Evolutionary conservation across 2,888 invertebrate species (phyloP).

Genomic region (Formica aserva): DNA sequence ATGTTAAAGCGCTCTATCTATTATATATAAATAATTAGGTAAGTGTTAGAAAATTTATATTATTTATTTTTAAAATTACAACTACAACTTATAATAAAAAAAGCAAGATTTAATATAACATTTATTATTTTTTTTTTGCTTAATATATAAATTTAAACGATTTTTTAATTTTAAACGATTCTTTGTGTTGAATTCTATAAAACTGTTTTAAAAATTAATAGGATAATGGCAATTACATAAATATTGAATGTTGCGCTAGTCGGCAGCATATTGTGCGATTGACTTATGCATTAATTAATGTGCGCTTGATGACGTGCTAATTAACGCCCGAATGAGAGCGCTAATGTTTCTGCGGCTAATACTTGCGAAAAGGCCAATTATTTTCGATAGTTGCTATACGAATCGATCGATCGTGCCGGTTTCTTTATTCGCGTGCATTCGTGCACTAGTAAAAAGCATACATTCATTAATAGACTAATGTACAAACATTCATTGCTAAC

Average conservation of each 20-base stretch:
- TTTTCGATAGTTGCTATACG: conserved; percentile 12
- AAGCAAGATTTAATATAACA: not conserved
- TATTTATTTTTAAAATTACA: not conserved
- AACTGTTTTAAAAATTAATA: not conserved
- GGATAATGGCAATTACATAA: conserved; percentile 13
- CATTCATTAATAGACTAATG: not conserved
- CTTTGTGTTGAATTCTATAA: not conserved
- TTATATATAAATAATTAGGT: not conserved
- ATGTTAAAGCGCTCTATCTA: not conserved
- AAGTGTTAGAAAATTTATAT: not conserved
- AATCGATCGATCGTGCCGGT: conserved; percentile 31
- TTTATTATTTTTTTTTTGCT: not conserved
- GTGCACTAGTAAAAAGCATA: conserved; percentile 25
- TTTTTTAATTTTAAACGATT: not conserved
- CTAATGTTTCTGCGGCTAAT: conserved; percentile 35
- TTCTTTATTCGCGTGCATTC: conserved; percentile 21
- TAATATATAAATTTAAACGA: not conserved
- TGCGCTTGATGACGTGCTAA: conserved; percentile 37
- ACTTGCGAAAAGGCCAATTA: conserved; percentile 47
- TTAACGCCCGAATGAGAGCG: conserved; percentile 8
- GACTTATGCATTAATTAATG: conserved; percentile 48
- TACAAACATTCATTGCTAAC: not conserved
- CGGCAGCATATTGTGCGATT: conserved; percentile 35
- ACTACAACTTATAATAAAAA: not conserved
- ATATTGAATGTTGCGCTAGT: conserved; percentile 22